These are phyloP conservation scores for Lutjanus argentimaculatus DNA, from an alignment of 2,797 vertebrate genomes.

Conservation along the genomic window DNA sequence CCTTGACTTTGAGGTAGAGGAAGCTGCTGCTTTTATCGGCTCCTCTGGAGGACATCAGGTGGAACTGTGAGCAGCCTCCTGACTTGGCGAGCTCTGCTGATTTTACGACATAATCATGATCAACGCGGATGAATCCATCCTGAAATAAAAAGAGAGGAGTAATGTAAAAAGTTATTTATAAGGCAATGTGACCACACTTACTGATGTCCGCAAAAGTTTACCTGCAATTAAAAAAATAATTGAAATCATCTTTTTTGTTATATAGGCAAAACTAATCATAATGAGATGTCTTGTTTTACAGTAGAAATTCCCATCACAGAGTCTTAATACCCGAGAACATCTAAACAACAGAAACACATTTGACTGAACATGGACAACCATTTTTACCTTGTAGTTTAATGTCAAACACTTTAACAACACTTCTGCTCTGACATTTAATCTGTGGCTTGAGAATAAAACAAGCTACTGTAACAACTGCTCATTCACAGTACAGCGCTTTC, in stretches of 20 bases:
- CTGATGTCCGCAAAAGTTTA: not conserved
- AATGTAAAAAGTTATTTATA: not conserved
- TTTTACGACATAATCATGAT: constrained; percentile 92
- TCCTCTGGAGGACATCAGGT: constrained; percentile 88
- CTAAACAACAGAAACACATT: not conserved
- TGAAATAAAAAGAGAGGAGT: constrained; percentile 59
- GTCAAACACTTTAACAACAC: not conserved
- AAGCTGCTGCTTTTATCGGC: constrained; percentile 86
- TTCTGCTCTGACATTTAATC: not conserved
- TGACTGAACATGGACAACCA: not conserved
- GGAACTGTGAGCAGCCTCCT: constrained; percentile 91
- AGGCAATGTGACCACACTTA: not conserved
- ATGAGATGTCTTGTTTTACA: not conserved
- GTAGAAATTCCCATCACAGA: not conserved
- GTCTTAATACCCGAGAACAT: not conserved
- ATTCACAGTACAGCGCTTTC: not conserved
- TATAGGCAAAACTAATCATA: not conserved
- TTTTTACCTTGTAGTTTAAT: not conserved
- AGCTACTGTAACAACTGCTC: not conserved
- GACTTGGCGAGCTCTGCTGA: constrained; percentile 91
- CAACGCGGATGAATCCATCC: constrained; percentile 92
- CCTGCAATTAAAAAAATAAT: not conserved
- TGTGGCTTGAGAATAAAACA: not conserved
- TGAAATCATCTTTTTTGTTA: not conserved
- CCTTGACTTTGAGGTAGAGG: constrained; percentile 88